Evolutionary conservation across 2,888 invertebrate species (phyloP).

Genomic region (Phortica magna): DNA sequence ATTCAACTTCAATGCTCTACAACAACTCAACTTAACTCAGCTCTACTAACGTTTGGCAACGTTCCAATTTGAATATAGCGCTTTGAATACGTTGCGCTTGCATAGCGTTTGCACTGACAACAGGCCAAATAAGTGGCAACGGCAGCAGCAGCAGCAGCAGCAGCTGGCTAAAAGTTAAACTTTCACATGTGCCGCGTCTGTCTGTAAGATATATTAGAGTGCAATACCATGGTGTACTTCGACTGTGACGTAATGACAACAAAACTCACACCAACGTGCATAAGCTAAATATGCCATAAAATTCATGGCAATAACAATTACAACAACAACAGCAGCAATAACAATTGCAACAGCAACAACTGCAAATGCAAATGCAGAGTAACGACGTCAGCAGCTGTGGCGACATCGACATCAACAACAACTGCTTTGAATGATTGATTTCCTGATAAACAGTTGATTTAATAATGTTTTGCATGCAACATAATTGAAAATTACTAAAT

Average conservation of each 20-base stretch:
- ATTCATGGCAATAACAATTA: conserved; percentile 56
- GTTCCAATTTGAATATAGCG: conserved; percentile 49
- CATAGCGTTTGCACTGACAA: not conserved
- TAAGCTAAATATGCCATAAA: conserved; percentile 55
- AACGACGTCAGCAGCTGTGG: not conserved
- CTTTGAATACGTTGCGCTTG: not conserved
- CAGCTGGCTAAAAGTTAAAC: conserved; percentile 52
- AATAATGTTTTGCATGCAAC: conserved; percentile 62
- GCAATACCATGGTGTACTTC: conserved; percentile 57
- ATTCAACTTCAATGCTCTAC: not conserved
- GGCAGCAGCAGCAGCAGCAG: too few species aligned
- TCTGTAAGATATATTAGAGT: conserved; percentile 45
- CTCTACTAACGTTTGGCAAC: conserved; percentile 12
- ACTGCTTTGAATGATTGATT: conserved; percentile 57
- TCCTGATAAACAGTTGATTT: conserved; percentile 47
- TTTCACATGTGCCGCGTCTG: conserved; percentile 57
- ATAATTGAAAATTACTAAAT: conserved; percentile 54
- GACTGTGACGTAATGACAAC: conserved; percentile 54
- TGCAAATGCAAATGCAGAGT: not conserved
- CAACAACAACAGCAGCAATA: conserved; percentile 32
- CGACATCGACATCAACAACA: not conserved
- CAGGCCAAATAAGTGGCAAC: conserved; percentile 41
- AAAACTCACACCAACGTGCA: conserved; percentile 40
- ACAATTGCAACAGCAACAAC: conserved; percentile 27
- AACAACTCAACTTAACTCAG: not conserved